Evolutionary conservation across 2,113 vertebrate genomes (phyloP).

Genomic region (Pyxicephalus adspersus): DNA sequence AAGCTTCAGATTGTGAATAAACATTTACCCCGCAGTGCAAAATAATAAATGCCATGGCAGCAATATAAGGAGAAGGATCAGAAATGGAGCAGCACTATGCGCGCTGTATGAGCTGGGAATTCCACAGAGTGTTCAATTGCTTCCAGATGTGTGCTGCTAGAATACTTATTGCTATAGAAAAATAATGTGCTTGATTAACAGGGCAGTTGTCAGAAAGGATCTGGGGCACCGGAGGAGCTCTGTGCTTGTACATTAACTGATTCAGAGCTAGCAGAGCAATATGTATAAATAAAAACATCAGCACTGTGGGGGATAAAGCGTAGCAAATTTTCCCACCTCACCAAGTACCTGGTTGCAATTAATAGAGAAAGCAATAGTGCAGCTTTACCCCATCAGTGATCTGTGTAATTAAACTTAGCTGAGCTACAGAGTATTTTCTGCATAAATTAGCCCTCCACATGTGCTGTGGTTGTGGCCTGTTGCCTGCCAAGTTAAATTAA

Average conservation of each 20-base stretch:
- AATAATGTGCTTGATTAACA: constrained; percentile 57
- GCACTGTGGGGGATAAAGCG: not conserved
- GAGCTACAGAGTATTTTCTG: constrained; percentile 10
- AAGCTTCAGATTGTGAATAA: constrained; percentile 5
- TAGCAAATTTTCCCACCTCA: not conserved
- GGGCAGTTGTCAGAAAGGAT: constrained; percentile 51
- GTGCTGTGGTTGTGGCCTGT: constrained; percentile 6
- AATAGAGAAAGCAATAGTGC: constrained; percentile 9
- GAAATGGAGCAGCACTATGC: constrained; percentile 32
- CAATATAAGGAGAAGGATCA: not conserved
- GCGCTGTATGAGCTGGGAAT: constrained; percentile 47
- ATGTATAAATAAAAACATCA: not conserved
- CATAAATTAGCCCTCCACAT: constrained; percentile 22
- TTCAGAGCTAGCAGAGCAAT: constrained; percentile 13
- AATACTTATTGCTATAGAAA: constrained; percentile 49
- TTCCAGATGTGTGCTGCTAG: constrained; percentile 53
- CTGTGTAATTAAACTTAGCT: constrained; percentile 28
- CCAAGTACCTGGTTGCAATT: constrained; percentile 26
- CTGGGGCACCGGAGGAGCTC: constrained; percentile 48
- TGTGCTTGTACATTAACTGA: constrained; percentile 29
- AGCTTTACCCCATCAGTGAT: constrained; percentile 25
- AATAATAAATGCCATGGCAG: constrained; percentile 9
- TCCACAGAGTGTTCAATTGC: constrained; percentile 35
- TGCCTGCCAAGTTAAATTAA: constrained; percentile 20
- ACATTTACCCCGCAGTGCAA: not conserved